A percentile compares a stretch with the other conserved stretches of the same genome.
Conservation (phyloP, 1,140 invertebrate genomes). For the Drosophila pallidifrons region DNA sequence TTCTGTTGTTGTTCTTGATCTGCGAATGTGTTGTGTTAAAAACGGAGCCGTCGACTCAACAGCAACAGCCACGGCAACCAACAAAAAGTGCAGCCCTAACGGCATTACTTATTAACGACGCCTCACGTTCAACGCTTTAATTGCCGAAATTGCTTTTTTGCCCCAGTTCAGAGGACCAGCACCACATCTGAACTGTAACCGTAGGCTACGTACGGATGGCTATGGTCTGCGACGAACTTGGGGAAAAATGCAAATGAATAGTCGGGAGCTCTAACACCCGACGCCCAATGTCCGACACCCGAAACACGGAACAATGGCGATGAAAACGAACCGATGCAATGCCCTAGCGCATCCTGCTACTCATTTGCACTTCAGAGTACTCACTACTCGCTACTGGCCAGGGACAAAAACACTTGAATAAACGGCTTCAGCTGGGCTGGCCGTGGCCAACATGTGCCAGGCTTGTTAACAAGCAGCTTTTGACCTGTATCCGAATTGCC, state of each 20-base stretch:
- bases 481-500: constrained; percentile 47
- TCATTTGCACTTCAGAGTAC: constrained; percentile 11
- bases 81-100: not conserved
- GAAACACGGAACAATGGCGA: constrained; percentile 6
- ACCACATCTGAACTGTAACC: not conserved
- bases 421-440: constrained; percentile 8
- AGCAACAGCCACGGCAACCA: not conserved
- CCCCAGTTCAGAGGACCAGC: not conserved
- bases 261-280: constrained; percentile 43
- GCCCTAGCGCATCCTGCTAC: constrained; percentile 50
- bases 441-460: constrained; percentile 49
- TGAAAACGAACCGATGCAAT: constrained; percentile 55
- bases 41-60: constrained; percentile 18
- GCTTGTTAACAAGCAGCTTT: constrained; percentile 75
- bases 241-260: constrained; percentile 67
- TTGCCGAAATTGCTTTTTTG: constrained; percentile 29
- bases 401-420: constrained; percentile 16
- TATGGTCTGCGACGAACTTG: constrained; percentile 11
- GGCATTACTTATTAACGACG: constrained; percentile 19
- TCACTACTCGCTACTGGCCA: not conserved
- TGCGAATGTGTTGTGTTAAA: constrained; percentile 34
- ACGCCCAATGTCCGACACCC: constrained; percentile 8
- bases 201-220: constrained; percentile 22
- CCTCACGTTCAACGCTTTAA: constrained; percentile 38
- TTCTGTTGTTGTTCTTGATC: constrained; percentile 8